Evolutionary conservation across 2,797 vertebrate species (phyloP), one percentile per base, ranked within the genome.

Genomic region (Streptopelia turtur): DNA sequence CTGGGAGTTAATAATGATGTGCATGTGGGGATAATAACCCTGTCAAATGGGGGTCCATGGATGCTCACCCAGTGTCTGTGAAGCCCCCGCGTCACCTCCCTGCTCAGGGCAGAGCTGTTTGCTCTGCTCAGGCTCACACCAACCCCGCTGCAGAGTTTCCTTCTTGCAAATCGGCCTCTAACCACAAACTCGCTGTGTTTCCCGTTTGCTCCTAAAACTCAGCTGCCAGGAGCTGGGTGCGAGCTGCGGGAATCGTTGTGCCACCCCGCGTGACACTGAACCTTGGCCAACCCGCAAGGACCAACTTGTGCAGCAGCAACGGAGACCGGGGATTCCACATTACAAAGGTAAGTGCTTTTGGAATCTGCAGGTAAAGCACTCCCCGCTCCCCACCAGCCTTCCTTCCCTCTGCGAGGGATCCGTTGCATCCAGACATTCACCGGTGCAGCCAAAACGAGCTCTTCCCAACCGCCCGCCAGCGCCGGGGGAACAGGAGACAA

Each of bases 401-500:
- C 6, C 59, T 55, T n/a, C 50, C 9, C 59, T 6, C 70, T 10
- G 31, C 31, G 1, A 16, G 68, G 2, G 28, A 30, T 7, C 61
- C 13, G 9, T 0, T 2, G 55, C 64, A 7, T 20, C 43, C 4
- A 22, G 70, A 11, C 21, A 9, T 31, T 57, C 82, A 4, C 21
- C 8, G 23, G 22, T 2, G 10, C 50, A 10, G 70, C 79, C 35
- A 70, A 57, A 27, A 63, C 7, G 1, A 37, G 70, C 75, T 39
- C 24, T 7, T 25, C 35, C 31, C 75, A 4, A 6, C 57, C 22
- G 23, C 86, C 59, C 27, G 16, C 8, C 7, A 47, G 83, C 3
- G 49, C 57, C 13, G 30, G 53, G 90, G 74, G 65, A 96, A 65
- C 96, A 93, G 96, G 93, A 97, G 95, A 93, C 87, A 78, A 10